Evolutionary conservation across 2,113 vertebrate species (phyloP).

Genomic region (Stomatorhinus ivindoensis): DNA sequence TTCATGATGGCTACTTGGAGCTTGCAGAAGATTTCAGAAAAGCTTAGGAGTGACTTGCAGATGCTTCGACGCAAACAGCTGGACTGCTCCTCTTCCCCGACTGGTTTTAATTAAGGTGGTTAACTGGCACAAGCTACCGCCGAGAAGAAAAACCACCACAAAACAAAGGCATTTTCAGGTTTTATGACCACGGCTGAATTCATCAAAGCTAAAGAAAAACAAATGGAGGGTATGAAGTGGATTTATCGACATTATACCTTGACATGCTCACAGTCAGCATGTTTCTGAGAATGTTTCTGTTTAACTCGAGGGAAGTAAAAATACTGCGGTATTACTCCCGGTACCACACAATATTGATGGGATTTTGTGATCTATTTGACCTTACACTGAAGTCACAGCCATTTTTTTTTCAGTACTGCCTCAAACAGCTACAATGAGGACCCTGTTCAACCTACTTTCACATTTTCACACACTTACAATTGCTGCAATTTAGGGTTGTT

Average conservation of each 20-base stretch:
- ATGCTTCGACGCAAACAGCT: not conserved
- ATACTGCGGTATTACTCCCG: not conserved
- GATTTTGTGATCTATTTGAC: not conserved
- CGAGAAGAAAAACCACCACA: conserved; percentile 39
- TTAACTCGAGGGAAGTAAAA: not conserved
- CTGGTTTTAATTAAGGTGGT: conserved; percentile 44
- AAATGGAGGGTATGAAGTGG: conserved; percentile 28
- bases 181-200: conserved; percentile 47
- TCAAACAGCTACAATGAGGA: not conserved
- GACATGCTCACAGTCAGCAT: conserved; percentile 2
- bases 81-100: conserved; percentile 19
- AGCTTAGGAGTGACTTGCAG: not conserved
- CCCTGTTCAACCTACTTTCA: not conserved
- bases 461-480: not conserved
- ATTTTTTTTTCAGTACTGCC: not conserved
- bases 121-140: conserved; percentile 29
- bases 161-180: conserved; percentile 49
- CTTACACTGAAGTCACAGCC: not conserved
- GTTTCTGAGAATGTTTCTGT: not conserved
- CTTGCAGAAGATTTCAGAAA: conserved; percentile 18
- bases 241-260: conserved; percentile 34
- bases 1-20: not conserved
- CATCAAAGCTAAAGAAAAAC: conserved; percentile 30
- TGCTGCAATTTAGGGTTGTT: not conserved
- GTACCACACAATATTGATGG: not conserved